phyloP scores from a whole-genome alignment of 1,140 invertebrate species.

The Cylas formicarius region DNA sequence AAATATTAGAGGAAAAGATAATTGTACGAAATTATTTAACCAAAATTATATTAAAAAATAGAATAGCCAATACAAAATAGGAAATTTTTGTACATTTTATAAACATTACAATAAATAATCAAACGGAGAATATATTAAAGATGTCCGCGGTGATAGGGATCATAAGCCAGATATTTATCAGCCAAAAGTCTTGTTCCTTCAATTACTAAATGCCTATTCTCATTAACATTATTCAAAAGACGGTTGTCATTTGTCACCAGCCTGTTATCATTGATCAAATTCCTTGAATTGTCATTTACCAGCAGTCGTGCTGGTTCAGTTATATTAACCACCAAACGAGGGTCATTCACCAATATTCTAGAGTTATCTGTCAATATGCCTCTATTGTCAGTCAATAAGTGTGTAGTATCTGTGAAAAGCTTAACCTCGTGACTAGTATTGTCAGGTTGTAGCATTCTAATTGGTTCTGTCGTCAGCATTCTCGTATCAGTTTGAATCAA shows the following conservation, averaged over 20 bases:
- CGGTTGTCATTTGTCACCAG: slow-evolving; percentile 33
- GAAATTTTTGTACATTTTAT: too few relatives aligned
- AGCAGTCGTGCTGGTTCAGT: slow-evolving; percentile 32
- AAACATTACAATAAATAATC: too few relatives aligned
- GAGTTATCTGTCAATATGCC: slow-evolving; percentile 25
- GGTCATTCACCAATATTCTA: slow-evolving; percentile 26
- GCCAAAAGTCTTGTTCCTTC: slow-evolving; percentile 34
- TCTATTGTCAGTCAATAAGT: slow-evolving; percentile 31
- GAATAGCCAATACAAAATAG: too few relatives aligned
- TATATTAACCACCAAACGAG: slow-evolving; percentile 33
- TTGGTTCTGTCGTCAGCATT: slow-evolving; percentile 30
- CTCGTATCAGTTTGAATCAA: slow-evolving; percentile 18
- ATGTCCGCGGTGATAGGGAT: slow-evolving; percentile 40
- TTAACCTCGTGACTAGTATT: slow-evolving; percentile 30
- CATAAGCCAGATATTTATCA: slow-evolving; percentile 41
- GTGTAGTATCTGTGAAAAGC: slow-evolving; percentile 31
- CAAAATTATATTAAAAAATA: too few relatives aligned
- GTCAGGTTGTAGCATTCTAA: slow-evolving; percentile 29
- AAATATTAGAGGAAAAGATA: too few relatives aligned
- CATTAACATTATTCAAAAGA: slow-evolving; percentile 31
- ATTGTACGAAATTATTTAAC: too few relatives aligned
- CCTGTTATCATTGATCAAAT: slow-evolving; percentile 30
- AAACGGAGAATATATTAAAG: slow-evolving; percentile 29
- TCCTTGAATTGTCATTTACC: slow-evolving; percentile 31
- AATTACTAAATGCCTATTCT: slow-evolving; percentile 34